Evolutionary conservation across 2,113 vertebrate genomes (phyloP).

Genomic region (Perognathus longimembris): DNA sequence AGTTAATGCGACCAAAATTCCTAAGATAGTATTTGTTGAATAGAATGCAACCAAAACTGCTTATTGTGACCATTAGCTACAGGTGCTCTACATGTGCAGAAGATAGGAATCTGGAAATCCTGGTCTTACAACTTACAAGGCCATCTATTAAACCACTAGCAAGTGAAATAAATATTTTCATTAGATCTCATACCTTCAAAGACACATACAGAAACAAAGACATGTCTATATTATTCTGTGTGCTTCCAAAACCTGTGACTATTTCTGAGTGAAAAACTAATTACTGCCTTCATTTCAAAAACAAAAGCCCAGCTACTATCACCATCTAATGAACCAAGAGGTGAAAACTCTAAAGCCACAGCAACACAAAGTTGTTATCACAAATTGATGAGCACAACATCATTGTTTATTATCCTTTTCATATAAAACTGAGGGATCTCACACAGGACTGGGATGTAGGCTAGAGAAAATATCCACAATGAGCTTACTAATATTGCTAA

Average conservation of each 20-base stretch:
- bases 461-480: not conserved
- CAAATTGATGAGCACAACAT: not conserved
- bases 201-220: conserved; percentile 8
- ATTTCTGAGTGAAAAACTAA: conserved; percentile 20
- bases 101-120: conserved; percentile 48
- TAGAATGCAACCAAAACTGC: conserved; percentile 34
- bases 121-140: conserved; percentile 17
- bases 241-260: conserved; percentile 51
- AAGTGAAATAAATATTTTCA: conserved; percentile 63
- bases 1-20: conserved; percentile 18
- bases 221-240: not conserved
- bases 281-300: conserved; percentile 33
- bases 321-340: conserved; percentile 22
- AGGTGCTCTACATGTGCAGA: not conserved
- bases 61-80: not conserved
- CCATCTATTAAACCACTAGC: conserved; percentile 40
- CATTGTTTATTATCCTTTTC: conserved; percentile 24
- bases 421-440: conserved; percentile 28
- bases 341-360: conserved; percentile 6
- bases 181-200: conserved; percentile 12
- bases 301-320: not conserved
- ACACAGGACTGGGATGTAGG: not conserved
- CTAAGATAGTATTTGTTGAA: not conserved
- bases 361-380: not conserved
- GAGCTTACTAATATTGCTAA: conserved; percentile 30